Evolutionary conservation across 2,888 invertebrate species (phyloP), one percentile per base, ranked within the genome.

Genomic region (Sylvicola cinctus): DNA sequence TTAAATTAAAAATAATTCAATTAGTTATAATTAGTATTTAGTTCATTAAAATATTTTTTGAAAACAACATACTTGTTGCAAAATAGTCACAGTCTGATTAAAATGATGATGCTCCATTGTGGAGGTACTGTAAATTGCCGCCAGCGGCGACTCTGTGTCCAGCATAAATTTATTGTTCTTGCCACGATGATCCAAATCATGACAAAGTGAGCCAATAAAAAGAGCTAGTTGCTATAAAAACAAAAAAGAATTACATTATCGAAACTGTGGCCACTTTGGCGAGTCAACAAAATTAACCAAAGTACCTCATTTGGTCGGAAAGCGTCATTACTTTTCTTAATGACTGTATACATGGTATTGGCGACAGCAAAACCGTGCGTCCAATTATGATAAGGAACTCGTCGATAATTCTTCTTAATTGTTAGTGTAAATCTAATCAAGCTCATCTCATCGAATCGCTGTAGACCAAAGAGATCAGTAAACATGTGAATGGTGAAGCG

Each of bases 21-120:
- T n/a, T n/a, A n/a, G n/a, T n/a, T n/a, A n/a, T n/a, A n/a, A n/a
- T n/a, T n/a, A n/a, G n/a, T n/a, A n/a, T n/a, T n/a, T 17, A 16
- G 16, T 10, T 31, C 17, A 7, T 7, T 31, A 31, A 27, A n/a
- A 28, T 30, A 27, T 27, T n/a, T n/a, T n/a, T n/a, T n/a, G n/a
- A n/a, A n/a, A n/a, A n/a, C n/a, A n/a, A n/a, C n/a, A n/a, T 47
- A 74, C 74, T 63, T 75, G 74, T 51, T 84, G 84, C 12, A 85
- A 58, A 42, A 85, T 84, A 11, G 78, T 76, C 17, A 84, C 78
- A 0, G 84, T 83, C 50, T 83, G 84, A 50, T 85, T 84, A 51
- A 84, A 85, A 52, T 85, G 84, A 49, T 85, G 84, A 48, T 85
- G 81, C 49, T 85, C 85, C 64, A 84, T 69, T 1, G 84, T 81